Evolutionary conservation across 2,888 invertebrate species (phyloP), one percentile per base, ranked within the genome.

Genomic region (Pammene aurita): DNA sequence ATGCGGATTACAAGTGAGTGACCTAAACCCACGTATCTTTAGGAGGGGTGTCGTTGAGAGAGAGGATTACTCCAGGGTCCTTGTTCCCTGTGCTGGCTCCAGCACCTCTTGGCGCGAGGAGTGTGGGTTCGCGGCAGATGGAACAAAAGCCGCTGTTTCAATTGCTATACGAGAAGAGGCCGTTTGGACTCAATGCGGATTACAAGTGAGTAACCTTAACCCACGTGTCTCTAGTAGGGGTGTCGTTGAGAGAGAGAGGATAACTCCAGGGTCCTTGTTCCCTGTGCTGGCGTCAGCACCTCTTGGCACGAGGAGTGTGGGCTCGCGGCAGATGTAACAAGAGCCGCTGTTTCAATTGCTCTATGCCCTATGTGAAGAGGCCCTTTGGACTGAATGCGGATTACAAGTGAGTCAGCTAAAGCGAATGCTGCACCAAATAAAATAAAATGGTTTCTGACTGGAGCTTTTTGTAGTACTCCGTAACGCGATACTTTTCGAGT

Each of bases 31-130:
- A 96, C 87, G n/a, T n/a, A n/a, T 95, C 96, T 69, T 93, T 98
- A 44, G 98, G 97, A 61, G 95, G 96, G 48, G 93, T 98, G 61
- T 95, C 94, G 79, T n/a, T n/a, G n/a, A 95, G 95, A 75, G 98
- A 98, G 87, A 95, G 96, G 83, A 93, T 96, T 69, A 97, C 96
- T 14, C 93, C 93, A 44, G 94, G 95, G 79, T 95, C 97, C 5
- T 94, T 96, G 72, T 97, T 97, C 90, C 97, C 97, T 0, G 94
- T 96, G 77, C 93, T 98, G 46, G 96, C 96, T 72, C 97, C 98
- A 75, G 82, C 82, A 72, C 79, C 82, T 70, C 80, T 82, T 66
- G 77, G 79, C 66, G 81, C 82, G 56, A n/a, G n/a, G n/a, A 72
- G 76, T 82, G 54, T 81, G 70, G 72, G 72, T 71, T 44, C 68